Conservation (phyloP, 2,888 invertebrate genomes). For the Palloptera scutellata region DNA sequence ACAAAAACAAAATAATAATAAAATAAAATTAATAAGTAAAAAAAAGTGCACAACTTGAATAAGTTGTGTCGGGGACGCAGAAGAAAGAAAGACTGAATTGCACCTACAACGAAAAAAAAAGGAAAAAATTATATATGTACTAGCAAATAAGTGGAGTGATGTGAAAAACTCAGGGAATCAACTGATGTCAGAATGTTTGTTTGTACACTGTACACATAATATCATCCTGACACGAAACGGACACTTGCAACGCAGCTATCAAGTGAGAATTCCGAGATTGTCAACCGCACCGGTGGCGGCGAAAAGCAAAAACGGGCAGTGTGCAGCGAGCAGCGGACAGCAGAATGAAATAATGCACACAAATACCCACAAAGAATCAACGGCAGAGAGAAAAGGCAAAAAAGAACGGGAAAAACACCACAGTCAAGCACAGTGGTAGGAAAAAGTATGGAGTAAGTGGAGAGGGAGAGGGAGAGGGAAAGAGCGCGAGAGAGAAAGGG, state of each 20-base stretch:
- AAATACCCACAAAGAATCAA: not conserved
- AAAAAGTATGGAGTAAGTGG: slow-evolving; percentile 15
- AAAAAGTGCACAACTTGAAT: not conserved
- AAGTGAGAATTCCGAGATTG: slow-evolving; percentile 42
- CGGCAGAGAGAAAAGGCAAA: slow-evolving; percentile 14
- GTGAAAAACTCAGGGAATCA: not conserved
- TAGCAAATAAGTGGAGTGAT: too few relatives aligned
- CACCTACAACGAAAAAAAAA: not conserved
- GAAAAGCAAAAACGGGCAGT: not conserved
- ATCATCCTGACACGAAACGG: slow-evolving; percentile 50
- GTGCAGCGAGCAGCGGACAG: not conserved
- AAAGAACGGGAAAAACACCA: not conserved
- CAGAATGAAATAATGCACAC: not conserved
- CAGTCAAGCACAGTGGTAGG: slow-evolving; percentile 3
- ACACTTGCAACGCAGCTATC: slow-evolving; percentile 39
- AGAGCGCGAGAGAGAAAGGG: not conserved
- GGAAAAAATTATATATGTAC: not conserved
- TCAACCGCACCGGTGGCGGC: slow-evolving; percentile 30
- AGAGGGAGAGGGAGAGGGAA: not conserved
- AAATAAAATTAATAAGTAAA: not conserved
- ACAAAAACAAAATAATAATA: not conserved
- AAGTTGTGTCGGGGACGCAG: not conserved
- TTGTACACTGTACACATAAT: slow-evolving; percentile 43
- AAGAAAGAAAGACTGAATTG: slow-evolving; percentile 3
- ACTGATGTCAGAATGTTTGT: not conserved